A percentile compares a stretch with the other conserved stretches of the same genome.
Conservation (phyloP, 2,888 invertebrate genomes). For the Stomorhina lunata region DNA sequence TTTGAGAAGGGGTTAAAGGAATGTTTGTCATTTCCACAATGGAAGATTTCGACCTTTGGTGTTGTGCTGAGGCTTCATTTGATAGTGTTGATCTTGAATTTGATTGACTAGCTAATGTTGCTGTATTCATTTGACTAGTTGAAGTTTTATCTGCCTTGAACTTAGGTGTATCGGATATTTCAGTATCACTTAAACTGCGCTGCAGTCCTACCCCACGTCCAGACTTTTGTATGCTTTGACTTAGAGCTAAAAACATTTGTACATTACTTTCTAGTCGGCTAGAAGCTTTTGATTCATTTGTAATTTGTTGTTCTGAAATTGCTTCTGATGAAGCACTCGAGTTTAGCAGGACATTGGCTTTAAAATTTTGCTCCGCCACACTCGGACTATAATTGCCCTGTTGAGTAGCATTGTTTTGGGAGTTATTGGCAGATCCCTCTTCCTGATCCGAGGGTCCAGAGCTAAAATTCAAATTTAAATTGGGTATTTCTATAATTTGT, state of each 20-base stretch:
- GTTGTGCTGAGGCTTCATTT: slow-evolving; percentile 1
- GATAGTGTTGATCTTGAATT: slow-evolving; percentile 44
- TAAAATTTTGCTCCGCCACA: slow-evolving; percentile 68
- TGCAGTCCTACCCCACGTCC: slow-evolving; percentile 43
- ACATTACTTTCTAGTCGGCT: slow-evolving; percentile 64
- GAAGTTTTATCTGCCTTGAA: slow-evolving; percentile 39
- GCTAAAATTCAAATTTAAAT: slow-evolving; percentile 72
- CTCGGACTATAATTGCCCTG: slow-evolving; percentile 69
- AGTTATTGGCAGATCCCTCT: slow-evolving; percentile 55
- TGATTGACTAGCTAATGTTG: slow-evolving; percentile 59
- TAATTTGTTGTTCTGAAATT: not conserved
- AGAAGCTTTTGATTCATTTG: slow-evolving; percentile 29
- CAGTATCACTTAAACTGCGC: slow-evolving; percentile 68
- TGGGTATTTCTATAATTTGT: slow-evolving; percentile 66
- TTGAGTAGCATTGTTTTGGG: slow-evolving; percentile 37
- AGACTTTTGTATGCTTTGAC: slow-evolving; percentile 47
- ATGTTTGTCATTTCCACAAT: slow-evolving; percentile 60
- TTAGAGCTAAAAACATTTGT: slow-evolving; percentile 67
- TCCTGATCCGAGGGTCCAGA: slow-evolving; percentile 70
- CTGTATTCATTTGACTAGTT: slow-evolving; percentile 57
- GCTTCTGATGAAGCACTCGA: slow-evolving; percentile 44
- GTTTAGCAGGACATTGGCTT: slow-evolving; percentile 34
- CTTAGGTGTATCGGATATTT: slow-evolving; percentile 63
- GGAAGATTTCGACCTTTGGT: slow-evolving; percentile 62
- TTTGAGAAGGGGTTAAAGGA: slow-evolving; percentile 45